These are phyloP conservation scores for Odontamblyopus rebecca DNA, from an alignment of 2,797 vertebrate genomes.

Conservation along the genomic window DNA sequence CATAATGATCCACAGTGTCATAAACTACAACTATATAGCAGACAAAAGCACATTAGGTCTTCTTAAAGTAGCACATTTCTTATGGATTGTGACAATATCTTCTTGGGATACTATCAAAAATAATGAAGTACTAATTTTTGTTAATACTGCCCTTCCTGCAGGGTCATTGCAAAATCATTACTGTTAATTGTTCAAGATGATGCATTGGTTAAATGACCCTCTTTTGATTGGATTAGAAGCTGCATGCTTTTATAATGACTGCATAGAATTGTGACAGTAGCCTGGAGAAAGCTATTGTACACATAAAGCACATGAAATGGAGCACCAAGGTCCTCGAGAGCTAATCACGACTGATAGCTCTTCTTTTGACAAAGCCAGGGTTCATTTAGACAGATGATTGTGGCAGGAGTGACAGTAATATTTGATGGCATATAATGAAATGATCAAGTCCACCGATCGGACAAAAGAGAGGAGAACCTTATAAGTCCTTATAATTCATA, in stretches of 20 bases:
- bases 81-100: no score
- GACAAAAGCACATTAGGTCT: no score
- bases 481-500: not conserved
- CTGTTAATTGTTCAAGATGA: constrained; percentile 13
- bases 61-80: no score
- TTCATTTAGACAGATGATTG: constrained; percentile 20
- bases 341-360: constrained; percentile 25
- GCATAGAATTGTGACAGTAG: constrained; percentile 16
- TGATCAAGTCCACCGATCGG: constrained; percentile 1
- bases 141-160: no score
- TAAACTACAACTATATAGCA: no score
- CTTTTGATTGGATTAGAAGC: not conserved
- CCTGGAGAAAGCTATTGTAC: constrained; percentile 5
- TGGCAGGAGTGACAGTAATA: constrained; percentile 33
- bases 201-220: not conserved
- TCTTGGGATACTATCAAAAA: no score
- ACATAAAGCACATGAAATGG: constrained; percentile 18
- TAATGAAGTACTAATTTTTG: no score
- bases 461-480: not conserved
- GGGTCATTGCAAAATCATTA: not conserved
- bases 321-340: not conserved
- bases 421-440: constrained; percentile 28
- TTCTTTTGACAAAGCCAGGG: constrained; percentile 20
- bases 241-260: not conserved
- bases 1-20: no score